These are phyloP conservation scores for Dascillus cervinus DNA, from an alignment of 2,888 invertebrate species.

Conservation along the genomic window DNA sequence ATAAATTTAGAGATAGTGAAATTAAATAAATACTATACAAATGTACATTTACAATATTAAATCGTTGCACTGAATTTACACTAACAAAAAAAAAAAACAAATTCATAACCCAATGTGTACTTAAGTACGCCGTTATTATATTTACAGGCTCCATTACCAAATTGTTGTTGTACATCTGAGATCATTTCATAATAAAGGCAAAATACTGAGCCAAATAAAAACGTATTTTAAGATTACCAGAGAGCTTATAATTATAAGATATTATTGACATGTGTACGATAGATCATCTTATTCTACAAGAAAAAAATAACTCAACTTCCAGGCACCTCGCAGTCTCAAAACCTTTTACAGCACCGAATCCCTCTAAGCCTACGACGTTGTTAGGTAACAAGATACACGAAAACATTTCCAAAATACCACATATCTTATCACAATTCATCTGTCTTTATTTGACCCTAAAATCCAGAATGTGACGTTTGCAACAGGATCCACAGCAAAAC, in stretches of 20 bases:
- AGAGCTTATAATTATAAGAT: slow-evolving; percentile 33
- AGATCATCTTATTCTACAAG: slow-evolving; percentile 16
- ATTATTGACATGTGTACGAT: slow-evolving; percentile 23
- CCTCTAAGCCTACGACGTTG: slow-evolving; percentile 9
- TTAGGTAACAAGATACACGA: slow-evolving; percentile 19
- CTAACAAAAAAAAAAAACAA: slow-evolving; percentile 20
- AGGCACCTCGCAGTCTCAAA: slow-evolving; percentile 40
- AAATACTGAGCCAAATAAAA: too few species aligned
- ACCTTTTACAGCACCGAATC: slow-evolving; percentile 23
- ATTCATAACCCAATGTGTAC: slow-evolving; percentile 19
- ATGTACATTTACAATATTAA: slow-evolving; percentile 36
- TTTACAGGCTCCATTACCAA: slow-evolving; percentile 8
- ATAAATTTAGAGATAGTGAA: slow-evolving; percentile 26
- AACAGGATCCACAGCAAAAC: too few species aligned
- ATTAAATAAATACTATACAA: slow-evolving; percentile 42
- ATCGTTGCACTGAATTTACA: slow-evolving; percentile 16
- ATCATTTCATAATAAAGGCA: slow-evolving; percentile 31
- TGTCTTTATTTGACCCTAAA: too few species aligned
- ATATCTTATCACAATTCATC: slow-evolving; percentile 27
- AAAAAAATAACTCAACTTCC: slow-evolving; percentile 31
- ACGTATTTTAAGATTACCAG: too few species aligned
- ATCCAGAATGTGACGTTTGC: too few species aligned
- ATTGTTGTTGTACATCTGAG: slow-evolving; percentile 36
- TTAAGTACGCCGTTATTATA: slow-evolving; percentile 20
- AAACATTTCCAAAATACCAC: slow-evolving; percentile 33